These are phyloP conservation scores for Yponomeuta plumbellus DNA, from an alignment of 2,888 invertebrate species.

Conservation along the genomic window DNA sequence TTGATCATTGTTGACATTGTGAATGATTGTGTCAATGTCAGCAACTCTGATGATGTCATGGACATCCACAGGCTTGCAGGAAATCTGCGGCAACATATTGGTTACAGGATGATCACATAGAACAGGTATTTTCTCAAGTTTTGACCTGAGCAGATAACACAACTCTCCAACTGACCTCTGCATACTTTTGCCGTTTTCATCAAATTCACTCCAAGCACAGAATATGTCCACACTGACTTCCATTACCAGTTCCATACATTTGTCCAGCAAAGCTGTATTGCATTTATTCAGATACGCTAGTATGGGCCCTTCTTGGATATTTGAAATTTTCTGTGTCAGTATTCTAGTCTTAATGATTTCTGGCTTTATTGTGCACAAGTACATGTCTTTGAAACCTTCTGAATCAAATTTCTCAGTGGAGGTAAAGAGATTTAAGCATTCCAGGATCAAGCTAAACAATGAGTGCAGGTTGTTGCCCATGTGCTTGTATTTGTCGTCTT, in stretches of 20 bases:
- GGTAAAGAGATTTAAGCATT: conserved; percentile 41
- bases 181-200: conserved; percentile 49
- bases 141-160: conserved; percentile 43
- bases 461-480: conserved; percentile 45
- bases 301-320: conserved; percentile 37
- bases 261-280: conserved; percentile 45
- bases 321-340: conserved; percentile 32
- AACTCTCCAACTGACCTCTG: conserved; percentile 58
- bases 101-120: conserved; percentile 49
- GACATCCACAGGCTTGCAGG: conserved; percentile 49
- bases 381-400: conserved; percentile 36
- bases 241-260: conserved; percentile 52
- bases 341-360: conserved; percentile 31
- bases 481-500: conserved; percentile 48
- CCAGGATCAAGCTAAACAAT: conserved; percentile 36
- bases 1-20: conserved; percentile 40
- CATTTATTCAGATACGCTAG: conserved; percentile 44
- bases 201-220: conserved; percentile 67
- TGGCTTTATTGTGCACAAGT: conserved; percentile 42
- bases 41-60: conserved; percentile 47
- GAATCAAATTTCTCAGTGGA: conserved; percentile 34
- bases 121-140: conserved; percentile 33
- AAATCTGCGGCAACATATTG: conserved; percentile 52
- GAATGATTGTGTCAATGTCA: conserved; percentile 38
- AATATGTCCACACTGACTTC: conserved; percentile 60